These are phyloP conservation scores for Meloidogyne chitwoodi DNA, from an alignment of 1,140 invertebrate genomes.

Conservation along the genomic window DNA sequence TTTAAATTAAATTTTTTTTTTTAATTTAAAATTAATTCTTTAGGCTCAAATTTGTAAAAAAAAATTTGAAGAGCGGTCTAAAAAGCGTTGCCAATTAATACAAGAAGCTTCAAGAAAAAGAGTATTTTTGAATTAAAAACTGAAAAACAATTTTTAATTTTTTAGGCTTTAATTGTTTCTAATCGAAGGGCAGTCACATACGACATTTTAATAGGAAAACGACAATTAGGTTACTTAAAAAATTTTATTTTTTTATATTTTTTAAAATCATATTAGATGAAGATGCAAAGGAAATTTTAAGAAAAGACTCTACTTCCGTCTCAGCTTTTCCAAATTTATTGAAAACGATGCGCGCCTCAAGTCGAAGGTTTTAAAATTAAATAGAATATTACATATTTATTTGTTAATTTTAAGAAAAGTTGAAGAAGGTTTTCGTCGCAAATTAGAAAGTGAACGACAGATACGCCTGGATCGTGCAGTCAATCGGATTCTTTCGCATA, in stretches of 20 bases:
- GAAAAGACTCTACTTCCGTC: not conserved
- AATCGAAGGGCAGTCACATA: not conserved
- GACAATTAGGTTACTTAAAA: not conserved
- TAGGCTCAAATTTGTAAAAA: not conserved
- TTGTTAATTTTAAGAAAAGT: not conserved
- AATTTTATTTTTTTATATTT: no score
- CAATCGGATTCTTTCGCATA: no score
- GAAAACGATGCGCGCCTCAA: not conserved
- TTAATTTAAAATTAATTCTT: not conserved
- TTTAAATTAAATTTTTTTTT: not conserved
- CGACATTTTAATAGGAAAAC: not conserved
- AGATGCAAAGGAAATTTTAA: not conserved
- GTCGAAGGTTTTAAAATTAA: not conserved
- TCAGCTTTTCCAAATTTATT: not conserved
- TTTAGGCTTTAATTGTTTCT: not conserved
- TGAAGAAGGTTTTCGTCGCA: not conserved
- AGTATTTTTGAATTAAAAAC: not conserved
- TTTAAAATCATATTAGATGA: not conserved
- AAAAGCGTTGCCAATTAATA: not conserved
- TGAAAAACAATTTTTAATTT: not conserved
- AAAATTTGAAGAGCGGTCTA: not conserved
- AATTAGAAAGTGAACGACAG: no score
- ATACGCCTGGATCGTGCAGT: no score
- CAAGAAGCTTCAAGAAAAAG: not conserved
- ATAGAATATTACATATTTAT: not conserved